Percentiles rank a stretch among this genome's conserved stretches.
Evolutionary conservation across 2,113 vertebrate species (phyloP).

Genomic region (Sapajus apella): DNA sequence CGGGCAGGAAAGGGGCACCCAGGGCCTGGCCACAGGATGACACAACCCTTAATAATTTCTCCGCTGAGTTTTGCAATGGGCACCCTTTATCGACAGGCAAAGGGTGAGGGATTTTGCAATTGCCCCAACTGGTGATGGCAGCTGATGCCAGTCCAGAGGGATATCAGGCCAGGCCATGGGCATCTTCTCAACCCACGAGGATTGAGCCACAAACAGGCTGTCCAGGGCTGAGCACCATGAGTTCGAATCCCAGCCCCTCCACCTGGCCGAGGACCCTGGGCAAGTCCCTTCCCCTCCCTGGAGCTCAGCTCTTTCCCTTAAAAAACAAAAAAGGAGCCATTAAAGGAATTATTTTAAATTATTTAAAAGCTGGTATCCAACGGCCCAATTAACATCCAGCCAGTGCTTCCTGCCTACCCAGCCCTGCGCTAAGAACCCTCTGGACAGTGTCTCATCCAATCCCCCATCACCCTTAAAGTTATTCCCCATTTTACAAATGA

Average conservation of each 20-base stretch:
- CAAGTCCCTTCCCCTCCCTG: background rate
- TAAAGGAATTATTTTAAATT: background rate
- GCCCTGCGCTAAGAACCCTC: background rate
- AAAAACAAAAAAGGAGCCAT: background rate
- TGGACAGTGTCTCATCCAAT: background rate
- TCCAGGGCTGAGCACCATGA: background rate
- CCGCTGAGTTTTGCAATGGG: constrained; percentile 70
- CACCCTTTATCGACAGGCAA: constrained; percentile 61
- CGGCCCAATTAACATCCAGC: rapidly evolving
- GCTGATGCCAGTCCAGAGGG: background rate
- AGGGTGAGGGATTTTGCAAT: constrained; percentile 66
- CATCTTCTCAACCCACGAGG: background rate
- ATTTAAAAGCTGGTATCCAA: background rate
- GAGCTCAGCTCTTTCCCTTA: background rate
- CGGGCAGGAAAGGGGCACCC: constrained; percentile 66
- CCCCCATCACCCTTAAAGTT: background rate
- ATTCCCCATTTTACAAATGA: background rate
- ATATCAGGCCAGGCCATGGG: background rate
- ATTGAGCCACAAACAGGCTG: background rate
- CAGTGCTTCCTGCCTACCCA: background rate
- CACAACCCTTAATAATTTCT: constrained; percentile 72
- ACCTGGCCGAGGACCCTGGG: background rate
- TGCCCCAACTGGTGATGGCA: background rate
- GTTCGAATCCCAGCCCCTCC: background rate
- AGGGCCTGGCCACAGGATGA: constrained; percentile 56